phyloP scores from a whole-genome alignment of 2,888 invertebrate species.

The Escarpia spicata region DNA sequence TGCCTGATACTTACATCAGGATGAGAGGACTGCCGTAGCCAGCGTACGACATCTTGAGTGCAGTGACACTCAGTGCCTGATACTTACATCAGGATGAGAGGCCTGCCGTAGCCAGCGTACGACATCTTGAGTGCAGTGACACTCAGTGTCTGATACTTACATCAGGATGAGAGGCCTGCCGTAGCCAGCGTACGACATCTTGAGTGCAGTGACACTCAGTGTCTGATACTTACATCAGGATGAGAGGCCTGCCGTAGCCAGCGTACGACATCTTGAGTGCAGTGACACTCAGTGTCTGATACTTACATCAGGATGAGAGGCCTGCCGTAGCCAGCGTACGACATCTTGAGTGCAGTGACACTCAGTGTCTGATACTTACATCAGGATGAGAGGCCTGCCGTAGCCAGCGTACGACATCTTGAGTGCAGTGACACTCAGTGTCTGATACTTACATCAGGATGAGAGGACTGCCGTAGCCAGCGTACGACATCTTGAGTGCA shows the following conservation, averaged over 20 bases:
- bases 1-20: slow-evolving; percentile 72
- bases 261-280: slow-evolving; percentile 86
- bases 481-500: slow-evolving; percentile 85
- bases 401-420: slow-evolving; percentile 85
- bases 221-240: slow-evolving; percentile 73
- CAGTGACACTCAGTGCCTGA: slow-evolving; percentile 68
- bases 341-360: slow-evolving; percentile 79
- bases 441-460: slow-evolving; percentile 73
- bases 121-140: slow-evolving; percentile 81
- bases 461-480: slow-evolving; percentile 77
- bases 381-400: slow-evolving; percentile 77
- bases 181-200: slow-evolving; percentile 83
- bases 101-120: slow-evolving; percentile 79
- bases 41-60: slow-evolving; percentile 85
- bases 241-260: slow-evolving; percentile 76
- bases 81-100: slow-evolving; percentile 76
- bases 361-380: slow-evolving; percentile 72
- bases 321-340: slow-evolving; percentile 80
- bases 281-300: slow-evolving; percentile 65
- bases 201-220: slow-evolving; percentile 76
- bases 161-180: slow-evolving; percentile 78
- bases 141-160: slow-evolving; percentile 68
- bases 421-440: slow-evolving; percentile 74
- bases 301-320: slow-evolving; percentile 77
- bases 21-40: slow-evolving; percentile 77